phyloP scores from a whole-genome alignment of 2,113 vertebrate species.

The Chamaea fasciata region DNA sequence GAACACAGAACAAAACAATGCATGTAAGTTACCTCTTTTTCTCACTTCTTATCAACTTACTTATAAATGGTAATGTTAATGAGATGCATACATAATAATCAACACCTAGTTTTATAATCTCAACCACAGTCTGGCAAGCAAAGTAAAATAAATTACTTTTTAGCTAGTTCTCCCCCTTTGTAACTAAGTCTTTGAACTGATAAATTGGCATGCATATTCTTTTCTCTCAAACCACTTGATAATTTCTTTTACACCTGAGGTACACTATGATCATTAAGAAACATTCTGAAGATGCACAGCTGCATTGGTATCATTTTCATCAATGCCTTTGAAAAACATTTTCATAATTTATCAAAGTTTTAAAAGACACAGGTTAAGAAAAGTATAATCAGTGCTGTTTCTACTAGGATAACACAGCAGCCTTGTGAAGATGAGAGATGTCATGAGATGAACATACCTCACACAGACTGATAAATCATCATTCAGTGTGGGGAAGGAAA shows the following conservation, averaged over 20 bases:
- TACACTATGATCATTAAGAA: slow-evolving; percentile 33
- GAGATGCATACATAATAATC: not conserved
- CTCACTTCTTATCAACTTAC: not conserved
- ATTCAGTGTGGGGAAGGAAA: not conserved
- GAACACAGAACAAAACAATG: not conserved
- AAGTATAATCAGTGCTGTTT: not conserved
- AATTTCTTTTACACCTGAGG: slow-evolving; percentile 33
- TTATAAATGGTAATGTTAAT: not conserved
- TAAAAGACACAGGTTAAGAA: slow-evolving; percentile 1
- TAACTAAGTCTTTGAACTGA: slow-evolving; percentile 19
- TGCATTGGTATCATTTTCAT: not conserved
- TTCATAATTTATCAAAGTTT: slow-evolving; percentile 10
- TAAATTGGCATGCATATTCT: slow-evolving; percentile 10
- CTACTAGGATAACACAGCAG: not conserved
- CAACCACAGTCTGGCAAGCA: not conserved
- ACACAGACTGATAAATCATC: not conserved
- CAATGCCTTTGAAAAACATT: slow-evolving; percentile 13
- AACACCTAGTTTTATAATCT: not conserved
- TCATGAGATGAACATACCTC: not conserved
- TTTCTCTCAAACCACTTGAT: slow-evolving; percentile 36
- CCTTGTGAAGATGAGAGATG: slow-evolving; percentile 6
- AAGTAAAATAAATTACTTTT: not conserved
- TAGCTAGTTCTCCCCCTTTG: not conserved
- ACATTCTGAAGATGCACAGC: slow-evolving; percentile 27
- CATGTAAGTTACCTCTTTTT: not conserved